Evolutionary conservation across 2,113 vertebrate species (phyloP).

Genomic region (Scolopax mira): DNA sequence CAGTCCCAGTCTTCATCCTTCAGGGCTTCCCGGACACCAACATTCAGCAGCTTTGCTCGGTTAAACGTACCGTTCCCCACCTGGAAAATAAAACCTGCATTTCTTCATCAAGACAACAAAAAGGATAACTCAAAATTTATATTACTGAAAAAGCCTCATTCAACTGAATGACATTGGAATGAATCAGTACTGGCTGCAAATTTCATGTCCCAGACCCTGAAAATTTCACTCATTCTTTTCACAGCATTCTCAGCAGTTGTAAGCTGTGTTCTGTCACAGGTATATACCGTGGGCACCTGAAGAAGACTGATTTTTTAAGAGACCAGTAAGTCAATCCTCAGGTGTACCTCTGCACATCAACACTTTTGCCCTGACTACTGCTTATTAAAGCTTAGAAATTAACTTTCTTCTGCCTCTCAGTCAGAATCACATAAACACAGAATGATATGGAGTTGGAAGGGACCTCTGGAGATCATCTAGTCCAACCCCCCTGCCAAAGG

Average conservation of each 20-base stretch:
- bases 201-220: background rate
- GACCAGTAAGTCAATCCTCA: background rate
- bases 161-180: background rate
- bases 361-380: background rate
- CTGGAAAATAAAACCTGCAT: conserved; percentile 41
- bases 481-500: too few species aligned
- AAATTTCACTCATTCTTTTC: background rate
- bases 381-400: background rate
- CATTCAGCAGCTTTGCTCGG: conserved; percentile 76
- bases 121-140: background rate
- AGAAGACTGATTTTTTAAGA: background rate
- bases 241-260: background rate
- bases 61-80: conserved; percentile 71
- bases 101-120: background rate
- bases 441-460: too few species aligned
- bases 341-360: background rate
- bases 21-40: conserved; percentile 75
- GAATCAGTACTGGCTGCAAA: background rate
- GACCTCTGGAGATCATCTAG: too few species aligned
- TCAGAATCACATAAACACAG: background rate
- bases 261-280: background rate
- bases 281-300: background rate
- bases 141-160: background rate
- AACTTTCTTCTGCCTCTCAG: background rate
- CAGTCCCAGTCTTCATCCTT: conserved; percentile 78